Base-by-base conservation (phyloP, 2,113 vertebrate genomes). In the Regulus satrapa region DNA sequence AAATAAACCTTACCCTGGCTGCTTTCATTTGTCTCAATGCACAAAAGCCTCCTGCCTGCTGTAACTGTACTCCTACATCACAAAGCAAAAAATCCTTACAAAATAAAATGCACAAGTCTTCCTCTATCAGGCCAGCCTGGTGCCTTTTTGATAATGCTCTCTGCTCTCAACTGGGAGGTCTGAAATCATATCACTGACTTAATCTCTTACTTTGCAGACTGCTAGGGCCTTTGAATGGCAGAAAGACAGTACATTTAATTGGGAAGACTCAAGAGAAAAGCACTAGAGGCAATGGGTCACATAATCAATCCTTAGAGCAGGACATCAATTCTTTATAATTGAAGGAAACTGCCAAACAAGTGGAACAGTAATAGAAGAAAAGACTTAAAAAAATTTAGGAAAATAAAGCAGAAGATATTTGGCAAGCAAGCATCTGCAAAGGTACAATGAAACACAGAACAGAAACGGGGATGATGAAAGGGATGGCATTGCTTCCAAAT, bases 121-220 rank as follows among this genome's bases (percentile, higher is more conserved):
- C 36, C 63, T 59, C 80, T 78, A 56, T 51, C 40, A 85, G 64
- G 9, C 18, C 48, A 89, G 23, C 5, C 45, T 84, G 12, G 12
- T 87, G 19, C 25, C 61, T 71, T 77, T 36, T 73, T 73, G 63
- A 86, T 93, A 93, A 74, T 31, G 17, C 26, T 80, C 49, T 80
- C 63, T 24, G 9, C 21, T 64, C 66, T 67, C 68, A 94, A 3
- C n/a, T 56, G 40, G 56, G 64, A 92, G 38, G 94, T 78, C n/a
- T 72, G 32, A 95, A 94, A 61, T 87, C 89, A 87, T n/a, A 94
- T 91, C 32, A 45, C 55, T 87, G 68, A 36, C 29, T 86, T 92
- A 84, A 91, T 67, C 48, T 89, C 73, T 78, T 88, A 56, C 24
- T 92, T 74, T 84, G 54, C 64, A 91, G 56, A 84, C 52, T 74